Evolutionary conservation across 2,888 invertebrate genomes (phyloP).

Genomic region (Nebria brevicollis): DNA sequence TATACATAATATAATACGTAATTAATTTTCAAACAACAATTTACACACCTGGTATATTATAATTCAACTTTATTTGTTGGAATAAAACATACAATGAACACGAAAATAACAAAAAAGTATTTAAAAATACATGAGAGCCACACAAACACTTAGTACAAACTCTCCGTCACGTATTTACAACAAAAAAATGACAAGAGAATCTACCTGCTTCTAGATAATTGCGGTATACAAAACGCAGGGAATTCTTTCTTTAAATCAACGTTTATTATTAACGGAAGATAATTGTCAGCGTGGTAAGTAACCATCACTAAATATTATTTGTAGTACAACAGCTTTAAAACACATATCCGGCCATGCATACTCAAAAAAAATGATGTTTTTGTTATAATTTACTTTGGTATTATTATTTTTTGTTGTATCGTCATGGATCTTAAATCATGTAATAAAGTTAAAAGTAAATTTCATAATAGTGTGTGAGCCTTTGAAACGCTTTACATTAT

Average conservation of each 20-base stretch:
- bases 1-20: too few relatives aligned
- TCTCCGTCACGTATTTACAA: conserved; percentile 17
- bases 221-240: background rate
- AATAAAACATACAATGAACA: background rate
- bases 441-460: background rate
- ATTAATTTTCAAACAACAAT: too few relatives aligned
- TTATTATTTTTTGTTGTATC: background rate
- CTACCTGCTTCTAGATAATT: conserved; percentile 10
- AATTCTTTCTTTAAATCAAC: too few relatives aligned
- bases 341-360: background rate
- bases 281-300: background rate
- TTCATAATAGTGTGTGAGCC: background rate
- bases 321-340: too few relatives aligned
- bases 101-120: background rate
- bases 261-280: background rate
- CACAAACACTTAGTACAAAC: background rate
- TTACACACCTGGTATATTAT: too few relatives aligned
- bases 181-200: conserved; percentile 2
- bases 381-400: background rate
- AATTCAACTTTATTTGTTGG: too few relatives aligned
- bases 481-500: background rate
- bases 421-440: background rate
- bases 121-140: conserved; percentile 4
- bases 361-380: background rate
- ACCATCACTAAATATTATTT: too few relatives aligned